phyloP scores from a whole-genome alignment of 2,888 invertebrate species.

The Mycalesis mineus region DNA sequence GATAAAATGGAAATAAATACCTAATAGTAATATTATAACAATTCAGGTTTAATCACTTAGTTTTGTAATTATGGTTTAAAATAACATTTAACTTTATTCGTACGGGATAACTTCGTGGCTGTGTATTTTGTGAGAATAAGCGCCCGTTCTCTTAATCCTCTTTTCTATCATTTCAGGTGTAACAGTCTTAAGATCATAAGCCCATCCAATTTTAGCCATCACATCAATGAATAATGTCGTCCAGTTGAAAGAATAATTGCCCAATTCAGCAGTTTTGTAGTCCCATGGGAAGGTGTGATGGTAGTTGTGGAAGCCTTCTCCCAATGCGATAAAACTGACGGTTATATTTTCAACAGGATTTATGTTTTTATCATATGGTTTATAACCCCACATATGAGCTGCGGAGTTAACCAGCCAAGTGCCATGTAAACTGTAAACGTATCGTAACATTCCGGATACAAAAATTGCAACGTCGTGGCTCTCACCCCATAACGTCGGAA shows the following conservation, averaged over 20 bases:
- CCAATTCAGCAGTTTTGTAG: conserved; percentile 92
- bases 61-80: too few species aligned
- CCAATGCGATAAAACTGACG: conserved; percentile 85
- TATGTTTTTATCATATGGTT: conserved; percentile 86
- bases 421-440: conserved; percentile 86
- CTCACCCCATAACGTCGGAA: conserved; percentile 89
- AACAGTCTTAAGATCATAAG: conserved; percentile 85
- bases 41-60: too few species aligned
- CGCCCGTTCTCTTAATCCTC: neutral
- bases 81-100: too few species aligned
- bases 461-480: conserved; percentile 80
- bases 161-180: conserved; percentile 48
- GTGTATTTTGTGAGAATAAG: neutral
- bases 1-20: too few species aligned
- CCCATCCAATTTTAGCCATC: conserved; percentile 86
- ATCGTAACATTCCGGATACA: conserved; percentile 85
- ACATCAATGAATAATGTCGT: conserved; percentile 84
- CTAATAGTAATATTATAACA: too few species aligned
- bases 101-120: neutral
- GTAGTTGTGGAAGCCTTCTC: conserved; percentile 94
- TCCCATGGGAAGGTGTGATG: conserved; percentile 83
- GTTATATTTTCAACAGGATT: conserved; percentile 86
- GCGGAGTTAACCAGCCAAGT: conserved; percentile 95
- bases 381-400: conserved; percentile 87
- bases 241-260: conserved; percentile 78